Evolutionary conservation across 2,888 invertebrate species (phyloP).

Genomic region (Oscheius sp.): DNA sequence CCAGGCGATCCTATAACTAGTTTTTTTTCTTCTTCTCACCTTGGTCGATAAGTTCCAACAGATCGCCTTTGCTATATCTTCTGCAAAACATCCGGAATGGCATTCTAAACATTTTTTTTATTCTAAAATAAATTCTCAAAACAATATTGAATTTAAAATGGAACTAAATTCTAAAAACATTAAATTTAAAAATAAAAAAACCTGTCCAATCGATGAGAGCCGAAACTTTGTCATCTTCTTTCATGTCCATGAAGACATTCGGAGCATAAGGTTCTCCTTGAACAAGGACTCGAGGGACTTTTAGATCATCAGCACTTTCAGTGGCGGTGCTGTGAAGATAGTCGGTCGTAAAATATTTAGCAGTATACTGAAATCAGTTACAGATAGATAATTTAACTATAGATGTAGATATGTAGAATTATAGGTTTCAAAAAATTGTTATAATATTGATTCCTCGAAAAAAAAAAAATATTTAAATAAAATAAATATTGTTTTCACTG

Average conservation of each 20-base stretch:
- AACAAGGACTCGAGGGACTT: constrained; percentile 54
- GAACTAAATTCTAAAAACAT: too few relatives aligned
- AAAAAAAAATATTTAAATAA: background rate
- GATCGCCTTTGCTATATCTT: constrained; percentile 67
- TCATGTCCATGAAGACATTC: constrained; percentile 54
- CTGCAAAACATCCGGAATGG: constrained; percentile 66
- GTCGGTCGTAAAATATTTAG: constrained; percentile 49
- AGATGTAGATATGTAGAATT: background rate
- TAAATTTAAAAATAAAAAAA: constrained; percentile 25
- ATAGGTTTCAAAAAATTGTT: background rate
- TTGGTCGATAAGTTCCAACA: constrained; percentile 62
- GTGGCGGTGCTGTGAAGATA: constrained; percentile 52
- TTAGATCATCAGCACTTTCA: constrained; percentile 46
- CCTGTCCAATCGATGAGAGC: constrained; percentile 65
- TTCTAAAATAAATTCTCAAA: too few relatives aligned
- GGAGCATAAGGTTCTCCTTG: constrained; percentile 63
- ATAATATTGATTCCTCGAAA: background rate
- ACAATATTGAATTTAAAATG: too few relatives aligned
- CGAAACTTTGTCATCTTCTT: constrained; percentile 44
- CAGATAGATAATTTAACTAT: background rate
- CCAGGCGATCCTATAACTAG: constrained; percentile 35
- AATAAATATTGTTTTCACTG: background rate
- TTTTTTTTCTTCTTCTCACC: constrained; percentile 34
- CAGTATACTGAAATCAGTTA: constrained; percentile 35
- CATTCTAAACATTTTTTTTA: constrained; percentile 49